Evolutionary conservation across 1,140 invertebrate species (phyloP).

Genomic region (Papilio machaon): DNA sequence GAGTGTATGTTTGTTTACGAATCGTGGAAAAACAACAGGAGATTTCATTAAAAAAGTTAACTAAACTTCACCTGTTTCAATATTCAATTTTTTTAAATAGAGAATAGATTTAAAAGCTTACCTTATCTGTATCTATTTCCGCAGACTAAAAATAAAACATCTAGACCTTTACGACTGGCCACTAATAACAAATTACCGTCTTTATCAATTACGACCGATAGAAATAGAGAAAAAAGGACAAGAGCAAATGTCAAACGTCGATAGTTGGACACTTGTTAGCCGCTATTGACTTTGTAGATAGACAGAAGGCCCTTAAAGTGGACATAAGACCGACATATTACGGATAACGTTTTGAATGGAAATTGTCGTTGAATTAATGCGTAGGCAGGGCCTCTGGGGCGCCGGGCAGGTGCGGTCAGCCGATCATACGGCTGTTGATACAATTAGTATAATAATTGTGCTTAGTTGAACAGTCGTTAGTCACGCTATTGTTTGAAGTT

Average conservation of each 20-base stretch:
- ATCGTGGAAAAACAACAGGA: background rate
- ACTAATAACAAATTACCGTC: constrained; percentile 19
- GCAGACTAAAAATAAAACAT: background rate
- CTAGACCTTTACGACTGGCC: constrained; percentile 1
- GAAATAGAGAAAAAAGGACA: constrained; percentile 5
- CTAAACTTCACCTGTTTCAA: background rate
- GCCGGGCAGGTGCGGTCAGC: constrained; percentile 50
- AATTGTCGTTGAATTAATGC: constrained; percentile 57
- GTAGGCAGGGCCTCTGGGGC: constrained; percentile 45
- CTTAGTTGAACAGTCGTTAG: constrained; percentile 5
- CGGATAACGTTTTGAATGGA: constrained; percentile 55
- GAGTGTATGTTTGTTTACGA: background rate
- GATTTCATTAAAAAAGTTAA: background rate
- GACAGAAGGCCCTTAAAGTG: constrained; percentile 62
- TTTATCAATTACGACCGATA: constrained; percentile 19
- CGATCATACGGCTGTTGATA: constrained; percentile 24
- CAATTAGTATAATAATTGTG: constrained; percentile 14
- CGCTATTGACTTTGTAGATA: constrained; percentile 47
- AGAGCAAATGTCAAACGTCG: constrained; percentile 52
- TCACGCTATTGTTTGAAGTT: constrained; percentile 20
- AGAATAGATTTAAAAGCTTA: background rate
- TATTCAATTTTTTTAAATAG: background rate
- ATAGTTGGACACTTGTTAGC: constrained; percentile 34
- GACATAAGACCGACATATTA: constrained; percentile 56
- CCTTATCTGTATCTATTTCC: background rate